phyloP scores from a whole-genome alignment of 1,140 invertebrate species.

The Eubasilissa regina region DNA sequence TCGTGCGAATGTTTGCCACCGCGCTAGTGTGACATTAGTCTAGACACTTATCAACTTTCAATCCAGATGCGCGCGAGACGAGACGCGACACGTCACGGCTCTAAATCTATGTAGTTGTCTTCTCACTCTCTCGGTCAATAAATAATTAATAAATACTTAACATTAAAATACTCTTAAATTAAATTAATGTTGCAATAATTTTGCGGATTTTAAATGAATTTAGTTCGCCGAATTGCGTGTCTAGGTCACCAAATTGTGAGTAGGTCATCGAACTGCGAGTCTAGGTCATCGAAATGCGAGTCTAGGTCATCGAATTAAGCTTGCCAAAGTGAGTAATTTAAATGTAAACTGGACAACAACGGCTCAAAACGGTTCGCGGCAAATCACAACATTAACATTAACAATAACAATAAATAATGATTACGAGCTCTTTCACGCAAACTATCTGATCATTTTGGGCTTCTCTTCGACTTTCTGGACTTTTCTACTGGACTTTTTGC shows the following conservation, averaged over 20 bases:
- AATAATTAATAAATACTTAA: conserved; percentile 54
- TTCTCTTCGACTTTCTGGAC: conserved; percentile 64
- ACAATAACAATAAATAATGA: no score
- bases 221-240: no score
- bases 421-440: conserved; percentile 7
- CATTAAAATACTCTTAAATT: conserved; percentile 40
- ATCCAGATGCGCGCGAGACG: conserved; percentile 36
- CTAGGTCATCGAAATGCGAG: no score
- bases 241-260: no score
- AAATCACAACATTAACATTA: no score
- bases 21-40: conserved; percentile 56
- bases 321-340: no score
- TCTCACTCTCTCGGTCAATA: conserved; percentile 51
- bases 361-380: no score
- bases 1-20: no score
- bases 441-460: conserved; percentile 73
- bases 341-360: no score
- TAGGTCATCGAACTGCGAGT: no score
- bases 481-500: conserved; percentile 67
- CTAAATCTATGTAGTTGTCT: conserved; percentile 15
- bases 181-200: neutral
- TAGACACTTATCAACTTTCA: conserved; percentile 58
- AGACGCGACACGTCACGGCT: conserved; percentile 14
- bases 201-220: no score
- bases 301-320: no score